Conservation (phyloP, 2,888 invertebrate genomes). For the Phaedon cochleariae region DNA sequence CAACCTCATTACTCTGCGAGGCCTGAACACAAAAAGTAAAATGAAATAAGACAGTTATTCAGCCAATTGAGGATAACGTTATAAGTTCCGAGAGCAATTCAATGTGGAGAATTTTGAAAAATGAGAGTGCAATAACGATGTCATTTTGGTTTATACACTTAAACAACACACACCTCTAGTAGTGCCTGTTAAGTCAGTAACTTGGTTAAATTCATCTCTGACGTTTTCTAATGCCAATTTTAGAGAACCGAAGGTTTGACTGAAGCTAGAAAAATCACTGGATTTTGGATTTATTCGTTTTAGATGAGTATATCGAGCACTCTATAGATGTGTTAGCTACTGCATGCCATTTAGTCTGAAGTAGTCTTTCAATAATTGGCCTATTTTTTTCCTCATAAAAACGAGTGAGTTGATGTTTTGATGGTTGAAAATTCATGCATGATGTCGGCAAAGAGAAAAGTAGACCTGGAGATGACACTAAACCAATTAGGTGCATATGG, state of each 20-base stretch:
- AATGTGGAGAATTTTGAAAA: neutral
- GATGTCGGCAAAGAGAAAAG: neutral
- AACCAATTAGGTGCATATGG: too few relatives aligned
- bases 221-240: neutral
- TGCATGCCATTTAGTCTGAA: slow-evolving; percentile 30
- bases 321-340: slow-evolving; percentile 60
- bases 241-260: neutral
- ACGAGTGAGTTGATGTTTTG: slow-evolving; percentile 30
- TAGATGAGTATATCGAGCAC: slow-evolving; percentile 51
- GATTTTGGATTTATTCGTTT: neutral
- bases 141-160: slow-evolving; percentile 28
- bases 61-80: too few relatives aligned
- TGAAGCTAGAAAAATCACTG: neutral
- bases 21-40: too few relatives aligned
- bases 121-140: slow-evolving; percentile 22
- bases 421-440: slow-evolving; percentile 42
- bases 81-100: too few relatives aligned
- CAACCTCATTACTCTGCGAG: too few relatives aligned
- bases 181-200: slow-evolving; percentile 55
- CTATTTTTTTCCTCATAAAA: slow-evolving; percentile 4
- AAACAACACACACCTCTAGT: slow-evolving; percentile 62
- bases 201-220: slow-evolving; percentile 22
- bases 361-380: slow-evolving; percentile 26
- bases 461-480: slow-evolving; percentile 17
- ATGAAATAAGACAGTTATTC: too few relatives aligned